phyloP scores from a whole-genome alignment of 2,888 invertebrate species.

The Sesia apiformis region DNA sequence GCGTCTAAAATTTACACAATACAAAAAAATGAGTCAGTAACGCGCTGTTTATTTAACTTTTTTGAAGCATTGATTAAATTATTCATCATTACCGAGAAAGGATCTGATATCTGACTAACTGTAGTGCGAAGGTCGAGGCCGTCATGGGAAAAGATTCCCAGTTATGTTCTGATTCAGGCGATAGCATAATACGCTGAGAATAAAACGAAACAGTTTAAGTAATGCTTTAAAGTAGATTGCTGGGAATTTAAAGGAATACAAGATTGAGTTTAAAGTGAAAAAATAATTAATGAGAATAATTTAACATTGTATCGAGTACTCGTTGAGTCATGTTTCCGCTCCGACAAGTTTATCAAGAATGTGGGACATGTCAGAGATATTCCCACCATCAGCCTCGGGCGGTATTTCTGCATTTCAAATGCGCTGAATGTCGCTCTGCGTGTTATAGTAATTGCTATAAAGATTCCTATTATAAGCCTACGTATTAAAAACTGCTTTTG shows the following conservation, averaged over 20 bases:
- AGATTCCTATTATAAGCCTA: conserved; percentile 7
- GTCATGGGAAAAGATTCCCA: conserved; percentile 63
- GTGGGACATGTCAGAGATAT: conserved; percentile 47
- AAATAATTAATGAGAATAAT: background rate
- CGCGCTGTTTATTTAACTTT: no score
- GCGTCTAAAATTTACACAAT: no score
- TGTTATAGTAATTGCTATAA: conserved; percentile 7
- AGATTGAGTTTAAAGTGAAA: background rate
- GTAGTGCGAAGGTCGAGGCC: conserved; percentile 34
- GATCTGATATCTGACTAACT: conserved; percentile 37
- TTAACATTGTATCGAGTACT: conserved; percentile 19
- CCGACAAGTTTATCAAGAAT: conserved; percentile 57
- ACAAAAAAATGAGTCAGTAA: no score
- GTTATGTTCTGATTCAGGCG: conserved; percentile 28
- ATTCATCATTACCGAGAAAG: conserved; percentile 46
- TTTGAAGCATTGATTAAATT: conserved; percentile 17
- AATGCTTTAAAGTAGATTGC: background rate
- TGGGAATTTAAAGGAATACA: background rate
- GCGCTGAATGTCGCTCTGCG: conserved; percentile 15
- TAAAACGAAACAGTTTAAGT: background rate
- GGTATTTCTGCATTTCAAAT: conserved; percentile 32
- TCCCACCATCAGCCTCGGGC: conserved; percentile 31
- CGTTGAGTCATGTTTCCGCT: conserved; percentile 58
- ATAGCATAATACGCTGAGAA: background rate
- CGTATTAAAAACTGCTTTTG: background rate